phyloP scores from a whole-genome alignment of 2,113 vertebrate genomes.

The Boleophthalmus pectinirostris region DNA sequence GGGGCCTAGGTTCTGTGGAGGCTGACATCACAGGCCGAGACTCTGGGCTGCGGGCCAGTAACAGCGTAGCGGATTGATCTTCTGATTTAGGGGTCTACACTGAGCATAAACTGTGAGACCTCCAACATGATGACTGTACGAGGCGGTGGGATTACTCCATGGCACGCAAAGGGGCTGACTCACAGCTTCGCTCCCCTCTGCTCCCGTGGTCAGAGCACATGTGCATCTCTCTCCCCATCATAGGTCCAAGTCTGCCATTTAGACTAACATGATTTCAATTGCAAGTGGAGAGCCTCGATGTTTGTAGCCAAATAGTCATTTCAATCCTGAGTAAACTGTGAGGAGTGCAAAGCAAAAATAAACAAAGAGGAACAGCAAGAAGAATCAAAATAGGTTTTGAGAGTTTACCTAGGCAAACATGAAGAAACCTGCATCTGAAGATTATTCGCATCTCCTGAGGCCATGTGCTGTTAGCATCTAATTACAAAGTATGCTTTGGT shows the following conservation, averaged over 20 bases:
- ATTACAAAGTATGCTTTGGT: no score
- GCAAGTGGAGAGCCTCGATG: constrained; percentile 16
- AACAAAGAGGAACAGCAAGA: background rate
- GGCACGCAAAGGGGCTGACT: constrained; percentile 54
- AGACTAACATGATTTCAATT: constrained; percentile 14
- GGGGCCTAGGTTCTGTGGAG: constrained; percentile 34
- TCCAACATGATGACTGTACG: constrained; percentile 57
- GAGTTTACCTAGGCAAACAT: constrained; percentile 11
- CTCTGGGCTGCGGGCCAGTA: constrained; percentile 51
- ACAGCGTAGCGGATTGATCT: constrained; percentile 46
- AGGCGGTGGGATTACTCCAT: constrained; percentile 50
- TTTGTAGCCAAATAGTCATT: constrained; percentile 15
- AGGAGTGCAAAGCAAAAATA: background rate
- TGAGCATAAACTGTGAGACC: constrained; percentile 54
- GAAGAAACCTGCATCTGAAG: constrained; percentile 30
- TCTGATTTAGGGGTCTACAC: constrained; percentile 47
- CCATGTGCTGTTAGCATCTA: no score
- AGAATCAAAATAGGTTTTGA: background rate
- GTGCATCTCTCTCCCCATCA: constrained; percentile 21
- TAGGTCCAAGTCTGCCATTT: constrained; percentile 13
- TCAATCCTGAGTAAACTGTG: constrained; percentile 15
- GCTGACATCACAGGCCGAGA: constrained; percentile 46
- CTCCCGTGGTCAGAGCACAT: constrained; percentile 30
- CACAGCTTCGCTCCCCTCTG: constrained; percentile 29
- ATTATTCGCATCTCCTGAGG: constrained; percentile 32